Base-by-base conservation (phyloP, 2,888 invertebrate species). In the Hoplodrina blanda region DNA sequence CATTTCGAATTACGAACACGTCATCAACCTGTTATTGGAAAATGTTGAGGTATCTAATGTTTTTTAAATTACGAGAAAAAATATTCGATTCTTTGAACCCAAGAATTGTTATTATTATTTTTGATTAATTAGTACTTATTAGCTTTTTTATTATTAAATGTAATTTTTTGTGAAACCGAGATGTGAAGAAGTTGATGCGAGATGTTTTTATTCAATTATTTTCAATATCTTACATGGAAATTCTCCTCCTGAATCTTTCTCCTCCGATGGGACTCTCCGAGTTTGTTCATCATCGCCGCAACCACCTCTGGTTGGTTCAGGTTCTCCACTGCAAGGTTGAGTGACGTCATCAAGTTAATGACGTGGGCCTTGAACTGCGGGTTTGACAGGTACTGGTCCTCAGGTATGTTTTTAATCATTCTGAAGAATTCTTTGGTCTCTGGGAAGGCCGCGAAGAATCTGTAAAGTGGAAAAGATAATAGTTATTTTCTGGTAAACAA, bases 341-440 rank as follows among this genome's bases (percentile, higher is more conserved):
- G 78, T 15, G 96, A 83, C 2, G 92, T 90, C 94, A 96, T 96
- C 62, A 96, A 86, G 79, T 94, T 96, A 69, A 96, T 92, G 33
- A 95, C 95, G 85, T 96, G 96, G 0, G 95, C 96, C 64, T 94
- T 95, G 85, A 96, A 96, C 84, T 96, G 95, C 2, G 92, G 88
- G 81, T 93, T 95, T n/a, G 83, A 66, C 0, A 87, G 68, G 81
- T 91, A 94, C 52, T 95, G 90, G 15, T 93, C 92, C 62, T 93
- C 93, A 0, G 94, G 89, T 2, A 89, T 76, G 50, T 92, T 91
- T 68, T 89, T 89, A 8, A 96, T 84, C 91, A 94, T 93, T 80
- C 85, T 93, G 88, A 96, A 96, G 90, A 91, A 95, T 2, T 93
- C 91, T 81, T 90, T 95, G 30, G 92, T 90, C 37, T 94, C 91